Percentiles rank a stretch among this genome's conserved stretches.
These are phyloP conservation scores for Chloroceryle aenea DNA, from an alignment of 2,113 vertebrate genomes.

Conservation along the genomic window DNA sequence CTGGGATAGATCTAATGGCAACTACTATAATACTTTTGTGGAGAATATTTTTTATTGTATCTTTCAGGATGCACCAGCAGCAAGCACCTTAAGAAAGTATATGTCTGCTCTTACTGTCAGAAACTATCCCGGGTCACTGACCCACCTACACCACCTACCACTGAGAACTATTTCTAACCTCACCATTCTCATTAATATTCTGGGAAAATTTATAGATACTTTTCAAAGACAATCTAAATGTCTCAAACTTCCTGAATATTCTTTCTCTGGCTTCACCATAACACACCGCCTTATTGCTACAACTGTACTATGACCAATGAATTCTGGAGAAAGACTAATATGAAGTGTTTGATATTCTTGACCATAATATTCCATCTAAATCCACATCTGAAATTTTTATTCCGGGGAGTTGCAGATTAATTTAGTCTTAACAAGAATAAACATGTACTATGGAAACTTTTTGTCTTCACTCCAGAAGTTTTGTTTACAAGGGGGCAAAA, in stretches of 20 bases:
- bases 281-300: background rate
- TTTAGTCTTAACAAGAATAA: background rate
- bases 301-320: background rate
- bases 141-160: background rate
- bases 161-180: background rate
- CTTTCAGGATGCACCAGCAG: background rate
- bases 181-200: background rate
- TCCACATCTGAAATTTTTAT: background rate
- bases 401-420: background rate
- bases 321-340: background rate
- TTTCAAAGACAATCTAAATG: background rate
- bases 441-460: background rate
- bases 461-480: background rate
- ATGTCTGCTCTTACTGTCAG: background rate
- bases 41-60: background rate
- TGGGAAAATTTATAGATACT: background rate
- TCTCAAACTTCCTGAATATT: background rate
- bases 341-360: background rate
- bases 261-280: background rate
- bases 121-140: background rate
- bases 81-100: background rate
- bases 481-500: background rate
- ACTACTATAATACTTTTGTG: background rate
- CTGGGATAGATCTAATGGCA: background rate
- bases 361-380: background rate